Conservation (phyloP, 92 coral and sea anemone species). For the Actinernus sp. region DNA sequence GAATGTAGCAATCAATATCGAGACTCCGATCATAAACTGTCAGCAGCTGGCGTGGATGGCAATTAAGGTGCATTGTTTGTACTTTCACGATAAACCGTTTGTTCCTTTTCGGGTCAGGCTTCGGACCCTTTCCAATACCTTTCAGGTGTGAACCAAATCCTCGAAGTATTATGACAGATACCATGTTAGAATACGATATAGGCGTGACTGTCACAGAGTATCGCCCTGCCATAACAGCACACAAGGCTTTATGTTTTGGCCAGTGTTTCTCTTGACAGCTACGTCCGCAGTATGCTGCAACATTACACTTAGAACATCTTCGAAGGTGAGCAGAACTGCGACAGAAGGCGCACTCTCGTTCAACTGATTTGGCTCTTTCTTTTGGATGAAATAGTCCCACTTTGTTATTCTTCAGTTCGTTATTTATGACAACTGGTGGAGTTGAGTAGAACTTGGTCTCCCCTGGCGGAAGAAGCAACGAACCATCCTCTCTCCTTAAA, state of each 20-base stretch:
- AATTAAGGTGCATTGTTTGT: slow-evolving; percentile 44
- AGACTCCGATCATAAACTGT: slow-evolving; percentile 46
- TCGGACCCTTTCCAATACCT: slow-evolving; percentile 63
- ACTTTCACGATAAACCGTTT: slow-evolving; percentile 68
- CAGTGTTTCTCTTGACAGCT: slow-evolving; percentile 62
- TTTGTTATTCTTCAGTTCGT: slow-evolving; percentile 46
- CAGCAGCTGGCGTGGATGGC: slow-evolving; percentile 65
- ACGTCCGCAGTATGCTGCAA: slow-evolving; percentile 64
- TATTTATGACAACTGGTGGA: slow-evolving; percentile 41
- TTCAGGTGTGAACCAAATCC: slow-evolving; percentile 52
- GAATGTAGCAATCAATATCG: slow-evolving; percentile 29
- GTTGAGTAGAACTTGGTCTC: slow-evolving; percentile 4
- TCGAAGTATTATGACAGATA: neutral
- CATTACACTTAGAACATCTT: slow-evolving; percentile 54
- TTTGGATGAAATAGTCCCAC: slow-evolving; percentile 57
- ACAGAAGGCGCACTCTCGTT: slow-evolving; percentile 63
- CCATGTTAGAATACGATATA: neutral
- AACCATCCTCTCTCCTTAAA: rapidly evolving
- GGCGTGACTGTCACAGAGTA: slow-evolving; percentile 47
- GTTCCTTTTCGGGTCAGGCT: slow-evolving; percentile 44
- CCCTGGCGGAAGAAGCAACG: neutral
- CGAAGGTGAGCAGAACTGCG: slow-evolving; percentile 14
- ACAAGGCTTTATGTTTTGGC: slow-evolving; percentile 51
- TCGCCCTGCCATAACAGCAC: slow-evolving; percentile 37
- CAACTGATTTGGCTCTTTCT: slow-evolving; percentile 4